These are phyloP conservation scores for Cerastoderma edule DNA, from an alignment of 2,888 invertebrate genomes.

Conservation along the genomic window DNA sequence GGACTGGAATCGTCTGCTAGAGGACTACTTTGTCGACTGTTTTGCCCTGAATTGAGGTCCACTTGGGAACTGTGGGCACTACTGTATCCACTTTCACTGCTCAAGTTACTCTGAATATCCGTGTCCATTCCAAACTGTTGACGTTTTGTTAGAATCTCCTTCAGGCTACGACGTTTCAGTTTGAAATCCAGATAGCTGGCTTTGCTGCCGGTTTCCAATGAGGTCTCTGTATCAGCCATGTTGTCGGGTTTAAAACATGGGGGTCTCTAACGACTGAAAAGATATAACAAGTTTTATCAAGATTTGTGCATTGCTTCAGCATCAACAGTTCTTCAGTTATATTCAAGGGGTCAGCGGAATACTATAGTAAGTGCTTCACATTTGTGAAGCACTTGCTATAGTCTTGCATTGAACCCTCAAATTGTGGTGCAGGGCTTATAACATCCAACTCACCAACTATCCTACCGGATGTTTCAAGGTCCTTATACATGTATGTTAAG, in stretches of 20 bases:
- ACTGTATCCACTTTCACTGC: conserved; percentile 69
- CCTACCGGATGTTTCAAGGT: neutral
- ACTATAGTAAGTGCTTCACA: neutral
- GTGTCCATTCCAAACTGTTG: conserved; percentile 48
- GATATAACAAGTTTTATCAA: neutral
- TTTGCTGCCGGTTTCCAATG: neutral
- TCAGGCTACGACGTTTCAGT: conserved; percentile 98
- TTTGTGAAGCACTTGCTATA: neutral
- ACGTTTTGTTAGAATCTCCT: conserved; percentile 91
- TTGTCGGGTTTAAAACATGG: neutral
- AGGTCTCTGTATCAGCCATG: conserved; percentile 9
- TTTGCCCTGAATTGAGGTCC: conserved; percentile 13
- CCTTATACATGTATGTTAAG: neutral
- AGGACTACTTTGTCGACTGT: no score
- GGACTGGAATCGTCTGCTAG: conserved; percentile 20
- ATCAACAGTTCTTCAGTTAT: neutral
- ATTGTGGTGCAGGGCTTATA: no score
- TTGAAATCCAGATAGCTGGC: conserved; percentile 85
- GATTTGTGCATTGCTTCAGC: neutral
- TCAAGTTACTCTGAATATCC: conserved; percentile 67
- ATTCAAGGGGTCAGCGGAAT: neutral
- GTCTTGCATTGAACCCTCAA: no score
- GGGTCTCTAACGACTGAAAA: neutral
- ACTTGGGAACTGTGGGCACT: conserved; percentile 39
- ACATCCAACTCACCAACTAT: no score